These are phyloP conservation scores for Blastomussa wellsi DNA, from an alignment of 92 coral and sea anemone species.

Conservation along the genomic window DNA sequence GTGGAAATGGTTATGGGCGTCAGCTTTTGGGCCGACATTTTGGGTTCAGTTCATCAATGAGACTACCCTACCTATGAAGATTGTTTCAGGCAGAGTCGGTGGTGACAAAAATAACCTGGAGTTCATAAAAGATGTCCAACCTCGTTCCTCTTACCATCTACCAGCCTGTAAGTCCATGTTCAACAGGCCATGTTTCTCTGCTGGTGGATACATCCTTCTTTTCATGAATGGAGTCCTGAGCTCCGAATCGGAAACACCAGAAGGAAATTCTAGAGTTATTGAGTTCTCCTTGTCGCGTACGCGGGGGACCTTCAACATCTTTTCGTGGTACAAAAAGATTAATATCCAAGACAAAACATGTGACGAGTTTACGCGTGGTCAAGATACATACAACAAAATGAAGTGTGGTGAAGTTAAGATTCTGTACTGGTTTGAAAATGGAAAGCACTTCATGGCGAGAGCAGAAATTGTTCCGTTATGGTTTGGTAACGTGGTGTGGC, in stretches of 20 bases:
- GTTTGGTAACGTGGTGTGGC: not conserved
- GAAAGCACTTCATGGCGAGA: slow-evolving; percentile 1
- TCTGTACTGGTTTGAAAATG: not conserved
- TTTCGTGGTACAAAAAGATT: not conserved
- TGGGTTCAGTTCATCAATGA: slow-evolving; percentile 33
- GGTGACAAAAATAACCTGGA: not conserved
- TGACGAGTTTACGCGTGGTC: not conserved
- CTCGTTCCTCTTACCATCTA: not conserved
- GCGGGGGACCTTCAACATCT: not conserved
- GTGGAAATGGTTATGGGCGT: too few relatives aligned
- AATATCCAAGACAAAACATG: slow-evolving; percentile 15
- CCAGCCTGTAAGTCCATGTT: too few relatives aligned
- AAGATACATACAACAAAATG: slow-evolving; percentile 17
- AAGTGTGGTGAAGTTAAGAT: not conserved
- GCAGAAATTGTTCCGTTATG: not conserved
- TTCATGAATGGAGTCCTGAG: not conserved
- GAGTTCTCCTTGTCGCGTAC: slow-evolving; percentile 17
- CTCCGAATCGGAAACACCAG: not conserved
- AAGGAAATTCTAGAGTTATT: not conserved
- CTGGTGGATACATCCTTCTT: slow-evolving; percentile 28
- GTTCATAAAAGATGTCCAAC: slow-evolving; percentile 13
- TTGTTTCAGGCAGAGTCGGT: slow-evolving; percentile 47
- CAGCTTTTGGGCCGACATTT: not conserved
- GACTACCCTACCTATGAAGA: slow-evolving; percentile 25
- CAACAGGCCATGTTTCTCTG: not conserved